Conservation (phyloP, 2,113 vertebrate species). For the Rhinolophus ferrumequinum region DNA sequence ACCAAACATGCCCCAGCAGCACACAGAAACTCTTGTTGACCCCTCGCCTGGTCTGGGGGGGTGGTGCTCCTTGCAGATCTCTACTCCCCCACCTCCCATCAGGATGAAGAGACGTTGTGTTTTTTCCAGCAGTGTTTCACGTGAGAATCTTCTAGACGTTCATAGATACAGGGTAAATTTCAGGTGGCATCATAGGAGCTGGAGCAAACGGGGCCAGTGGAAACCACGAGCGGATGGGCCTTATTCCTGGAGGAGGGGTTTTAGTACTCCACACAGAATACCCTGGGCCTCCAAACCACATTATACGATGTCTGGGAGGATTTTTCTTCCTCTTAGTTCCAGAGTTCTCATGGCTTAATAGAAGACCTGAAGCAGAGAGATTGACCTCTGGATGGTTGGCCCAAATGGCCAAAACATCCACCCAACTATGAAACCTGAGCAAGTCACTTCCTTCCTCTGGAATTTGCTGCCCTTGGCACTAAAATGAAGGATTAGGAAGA, state of each 20-base stretch:
- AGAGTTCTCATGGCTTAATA: not conserved
- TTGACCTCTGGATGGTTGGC: not conserved
- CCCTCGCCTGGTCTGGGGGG: not conserved
- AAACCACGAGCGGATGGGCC: not conserved
- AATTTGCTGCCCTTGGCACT: not conserved
- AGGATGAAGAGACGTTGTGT: constrained; percentile 68
- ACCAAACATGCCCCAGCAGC: not conserved
- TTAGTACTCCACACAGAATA: not conserved
- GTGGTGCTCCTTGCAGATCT: not conserved
- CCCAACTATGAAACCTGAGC: not conserved
- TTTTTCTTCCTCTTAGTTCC: not conserved
- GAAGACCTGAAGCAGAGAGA: not conserved
- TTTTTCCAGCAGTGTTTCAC: constrained; percentile 83
- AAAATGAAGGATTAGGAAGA: not conserved
- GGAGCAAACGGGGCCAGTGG: constrained; percentile 61
- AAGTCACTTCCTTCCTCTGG: not conserved
- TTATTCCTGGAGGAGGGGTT: not conserved
- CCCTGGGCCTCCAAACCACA: not conserved
- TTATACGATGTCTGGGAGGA: not conserved
- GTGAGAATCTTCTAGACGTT: constrained; percentile 74
- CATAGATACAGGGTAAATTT: constrained; percentile 60
- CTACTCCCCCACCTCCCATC: not conserved
- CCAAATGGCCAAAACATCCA: not conserved
- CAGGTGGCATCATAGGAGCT: constrained; percentile 55
- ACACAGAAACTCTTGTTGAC: not conserved